A percentile compares a stretch with the other conserved stretches of the same genome.
These are phyloP conservation scores for Phoxinus phoxinus DNA, from an alignment of 2,113 vertebrate species.

Conservation along the genomic window DNA sequence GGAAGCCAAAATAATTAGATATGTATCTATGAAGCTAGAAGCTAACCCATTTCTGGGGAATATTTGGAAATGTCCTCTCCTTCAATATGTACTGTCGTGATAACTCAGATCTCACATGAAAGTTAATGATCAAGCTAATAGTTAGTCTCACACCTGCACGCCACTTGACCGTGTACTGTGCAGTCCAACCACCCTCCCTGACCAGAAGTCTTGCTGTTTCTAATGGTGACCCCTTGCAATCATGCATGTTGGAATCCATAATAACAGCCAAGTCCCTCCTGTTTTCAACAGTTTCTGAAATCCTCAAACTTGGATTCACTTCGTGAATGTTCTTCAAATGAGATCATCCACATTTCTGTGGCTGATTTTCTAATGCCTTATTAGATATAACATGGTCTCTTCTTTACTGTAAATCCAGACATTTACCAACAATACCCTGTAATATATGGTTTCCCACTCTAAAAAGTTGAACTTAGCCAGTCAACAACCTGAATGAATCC, in stretches of 20 bases:
- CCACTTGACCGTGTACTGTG: background rate
- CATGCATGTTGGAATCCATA: conserved; percentile 54
- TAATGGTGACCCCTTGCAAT: conserved; percentile 34
- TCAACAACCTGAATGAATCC: no score
- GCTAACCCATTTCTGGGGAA: background rate
- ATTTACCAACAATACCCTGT: background rate
- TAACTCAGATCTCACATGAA: background rate
- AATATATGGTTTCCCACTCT: background rate
- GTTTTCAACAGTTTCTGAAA: conserved; percentile 50
- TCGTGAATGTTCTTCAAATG: conserved; percentile 24
- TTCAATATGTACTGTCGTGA: conserved; percentile 2
- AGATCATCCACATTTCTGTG: background rate
- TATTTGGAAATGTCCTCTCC: background rate
- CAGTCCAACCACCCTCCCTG: conserved; percentile 30
- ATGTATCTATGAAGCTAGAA: background rate
- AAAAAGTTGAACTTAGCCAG: background rate
- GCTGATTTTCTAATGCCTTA: background rate
- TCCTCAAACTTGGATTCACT: conserved; percentile 43
- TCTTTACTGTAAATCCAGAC: background rate
- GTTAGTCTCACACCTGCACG: background rate
- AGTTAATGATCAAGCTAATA: background rate
- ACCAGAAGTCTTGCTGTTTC: conserved; percentile 50
- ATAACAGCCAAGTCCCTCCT: conserved; percentile 45
- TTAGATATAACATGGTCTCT: background rate
- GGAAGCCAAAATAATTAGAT: background rate